Percentiles rank a stretch among this genome's conserved stretches.
These are phyloP conservation scores for Tiliqua scincoides DNA, from an alignment of 2,113 vertebrate genomes.

Conservation along the genomic window DNA sequence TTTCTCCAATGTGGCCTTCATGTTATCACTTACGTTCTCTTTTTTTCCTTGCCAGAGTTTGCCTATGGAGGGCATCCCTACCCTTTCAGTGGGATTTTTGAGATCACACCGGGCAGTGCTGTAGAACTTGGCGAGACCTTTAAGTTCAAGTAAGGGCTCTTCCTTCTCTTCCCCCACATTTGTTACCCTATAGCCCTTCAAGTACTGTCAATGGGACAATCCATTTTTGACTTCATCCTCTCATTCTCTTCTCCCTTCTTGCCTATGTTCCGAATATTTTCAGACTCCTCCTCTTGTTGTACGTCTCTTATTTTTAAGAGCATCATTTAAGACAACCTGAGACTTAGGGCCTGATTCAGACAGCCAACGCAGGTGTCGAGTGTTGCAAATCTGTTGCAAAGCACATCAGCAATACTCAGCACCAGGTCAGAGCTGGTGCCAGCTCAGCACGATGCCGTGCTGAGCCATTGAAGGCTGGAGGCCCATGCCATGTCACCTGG, in stretches of 20 bases:
- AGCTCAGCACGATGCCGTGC: no score
- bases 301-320: background rate
- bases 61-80: conserved; percentile 95
- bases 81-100: conserved; percentile 94
- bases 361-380: no score
- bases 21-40: conserved; percentile 61
- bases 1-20: conserved; percentile 21
- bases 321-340: background rate
- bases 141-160: conserved; percentile 92
- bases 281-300: background rate
- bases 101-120: conserved; percentile 91
- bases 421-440: no score
- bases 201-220: background rate
- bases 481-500: no score
- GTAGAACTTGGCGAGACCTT: conserved; percentile 92
- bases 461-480: no score
- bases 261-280: background rate
- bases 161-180: background rate
- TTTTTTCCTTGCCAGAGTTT: conserved; percentile 83
- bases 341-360: background rate
- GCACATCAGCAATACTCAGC: no score
- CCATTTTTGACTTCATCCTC: conserved; percentile 2
- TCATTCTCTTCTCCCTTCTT: background rate
- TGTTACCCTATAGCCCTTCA: accelerated
- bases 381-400: no score